Conservation (phyloP, 2,113 vertebrate genomes). For the Australoheros scitulus region DNA sequence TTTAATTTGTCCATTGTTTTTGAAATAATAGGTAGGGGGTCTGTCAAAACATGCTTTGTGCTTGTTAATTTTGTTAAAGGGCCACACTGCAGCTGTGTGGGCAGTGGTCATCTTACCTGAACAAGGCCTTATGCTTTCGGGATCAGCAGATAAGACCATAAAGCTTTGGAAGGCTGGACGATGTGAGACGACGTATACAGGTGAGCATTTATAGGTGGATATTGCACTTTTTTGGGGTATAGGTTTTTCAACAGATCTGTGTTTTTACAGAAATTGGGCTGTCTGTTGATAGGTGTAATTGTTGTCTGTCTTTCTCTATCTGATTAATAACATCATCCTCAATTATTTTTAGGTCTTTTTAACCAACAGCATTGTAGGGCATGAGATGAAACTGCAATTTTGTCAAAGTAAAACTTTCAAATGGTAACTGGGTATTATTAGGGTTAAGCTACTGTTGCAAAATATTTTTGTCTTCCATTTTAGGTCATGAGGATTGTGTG, state of each 20-base stretch:
- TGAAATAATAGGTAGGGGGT: background rate
- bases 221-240: no score
- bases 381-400: background rate
- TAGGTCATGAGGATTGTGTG: conserved; percentile 98
- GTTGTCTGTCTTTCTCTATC: background rate
- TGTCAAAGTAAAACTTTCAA: background rate
- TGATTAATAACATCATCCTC: background rate
- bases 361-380: background rate
- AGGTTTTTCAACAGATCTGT: background rate
- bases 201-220: conserved; percentile 71
- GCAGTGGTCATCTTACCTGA: conserved; percentile 93
- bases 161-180: conserved; percentile 98
- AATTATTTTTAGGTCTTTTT: background rate
- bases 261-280: background rate
- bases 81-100: conserved; percentile 95
- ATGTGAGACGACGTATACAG: conserved; percentile 92
- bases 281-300: background rate
- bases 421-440: background rate
- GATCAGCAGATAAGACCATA: conserved; percentile 96
- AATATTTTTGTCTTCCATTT: conserved; percentile 16
- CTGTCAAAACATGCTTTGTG: background rate
- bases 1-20: background rate
- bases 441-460: fast-evolving
- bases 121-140: conserved; percentile 95
- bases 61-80: conserved; percentile 75